Percentiles rank a stretch among this genome's conserved stretches.
phyloP scores from a whole-genome alignment of 2,113 vertebrate genomes.

The Heteronetta atricapilla region DNA sequence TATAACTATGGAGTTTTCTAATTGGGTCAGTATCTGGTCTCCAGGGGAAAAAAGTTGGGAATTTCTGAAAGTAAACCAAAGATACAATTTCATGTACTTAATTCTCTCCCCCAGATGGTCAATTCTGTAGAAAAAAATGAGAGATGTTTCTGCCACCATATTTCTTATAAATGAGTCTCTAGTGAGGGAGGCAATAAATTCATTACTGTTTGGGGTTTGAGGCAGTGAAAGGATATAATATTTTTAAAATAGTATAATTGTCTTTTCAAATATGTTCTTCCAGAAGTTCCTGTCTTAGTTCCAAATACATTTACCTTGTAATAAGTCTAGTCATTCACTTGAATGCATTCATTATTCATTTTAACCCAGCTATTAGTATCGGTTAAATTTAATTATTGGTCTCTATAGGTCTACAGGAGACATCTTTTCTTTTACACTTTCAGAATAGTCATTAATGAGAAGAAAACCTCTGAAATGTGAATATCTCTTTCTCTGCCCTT shows the following conservation, averaged over 20 bases:
- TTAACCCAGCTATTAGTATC: not conserved
- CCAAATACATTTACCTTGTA: not conserved
- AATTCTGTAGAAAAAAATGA: not conserved
- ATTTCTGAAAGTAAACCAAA: not conserved
- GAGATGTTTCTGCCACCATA: not conserved
- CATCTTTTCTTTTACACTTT: not conserved
- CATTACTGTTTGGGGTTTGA: not conserved
- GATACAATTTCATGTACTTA: not conserved
- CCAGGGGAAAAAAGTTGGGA: not conserved
- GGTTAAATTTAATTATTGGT: not conserved
- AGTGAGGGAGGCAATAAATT: not conserved
- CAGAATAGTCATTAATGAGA: rapidly evolving
- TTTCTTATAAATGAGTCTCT: not conserved
- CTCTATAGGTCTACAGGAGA: not conserved
- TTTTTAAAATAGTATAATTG: not conserved
- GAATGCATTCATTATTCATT: not conserved
- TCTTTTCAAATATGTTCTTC: not conserved
- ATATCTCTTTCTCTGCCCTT: not conserved
- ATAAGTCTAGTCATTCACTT: not conserved
- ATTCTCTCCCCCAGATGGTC: not conserved
- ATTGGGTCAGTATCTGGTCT: not conserved
- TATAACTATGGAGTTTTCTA: not conserved
- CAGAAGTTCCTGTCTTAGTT: not conserved
- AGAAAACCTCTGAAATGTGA: not conserved
- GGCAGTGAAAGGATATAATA: not conserved